A percentile compares a stretch with the other conserved stretches of the same genome.
phyloP scores from a whole-genome alignment of 1,140 invertebrate species.

The Orius insidiosus region DNA sequence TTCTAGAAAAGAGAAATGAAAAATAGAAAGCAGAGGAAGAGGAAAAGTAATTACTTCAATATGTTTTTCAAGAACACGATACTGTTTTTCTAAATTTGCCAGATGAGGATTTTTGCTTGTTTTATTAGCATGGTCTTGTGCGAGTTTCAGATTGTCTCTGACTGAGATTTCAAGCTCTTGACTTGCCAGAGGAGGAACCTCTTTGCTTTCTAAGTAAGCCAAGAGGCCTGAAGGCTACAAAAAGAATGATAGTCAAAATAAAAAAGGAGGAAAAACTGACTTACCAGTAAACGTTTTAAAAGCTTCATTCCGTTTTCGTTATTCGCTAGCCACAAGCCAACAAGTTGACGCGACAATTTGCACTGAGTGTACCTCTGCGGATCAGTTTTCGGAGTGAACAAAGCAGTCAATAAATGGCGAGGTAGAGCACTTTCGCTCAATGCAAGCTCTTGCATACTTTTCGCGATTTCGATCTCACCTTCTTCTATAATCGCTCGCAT shows the following conservation, averaged over 20 bases:
- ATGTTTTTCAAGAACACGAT: constrained; percentile 62
- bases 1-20: constrained; percentile 26
- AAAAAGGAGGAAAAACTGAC: constrained; percentile 3
- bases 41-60: constrained; percentile 33
- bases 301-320: constrained; percentile 82
- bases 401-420: constrained; percentile 76
- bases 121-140: constrained; percentile 58
- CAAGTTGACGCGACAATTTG: constrained; percentile 88
- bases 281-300: constrained; percentile 75
- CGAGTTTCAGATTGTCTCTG: constrained; percentile 89
- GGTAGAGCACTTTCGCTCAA: constrained; percentile 93
- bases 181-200: constrained; percentile 60
- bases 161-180: constrained; percentile 62
- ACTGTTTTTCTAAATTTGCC: constrained; percentile 48
- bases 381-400: constrained; percentile 69
- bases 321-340: constrained; percentile 92
- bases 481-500: constrained; percentile 97
- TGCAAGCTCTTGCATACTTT: constrained; percentile 89
- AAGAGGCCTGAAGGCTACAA: constrained; percentile 67
- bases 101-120: constrained; percentile 45
- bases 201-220: constrained; percentile 74
- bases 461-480: constrained; percentile 73
- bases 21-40: background rate
- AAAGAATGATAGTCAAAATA: background rate
- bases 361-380: constrained; percentile 63